phyloP scores from a whole-genome alignment of 1,140 invertebrate species.

The Medauroidea extradentata region DNA sequence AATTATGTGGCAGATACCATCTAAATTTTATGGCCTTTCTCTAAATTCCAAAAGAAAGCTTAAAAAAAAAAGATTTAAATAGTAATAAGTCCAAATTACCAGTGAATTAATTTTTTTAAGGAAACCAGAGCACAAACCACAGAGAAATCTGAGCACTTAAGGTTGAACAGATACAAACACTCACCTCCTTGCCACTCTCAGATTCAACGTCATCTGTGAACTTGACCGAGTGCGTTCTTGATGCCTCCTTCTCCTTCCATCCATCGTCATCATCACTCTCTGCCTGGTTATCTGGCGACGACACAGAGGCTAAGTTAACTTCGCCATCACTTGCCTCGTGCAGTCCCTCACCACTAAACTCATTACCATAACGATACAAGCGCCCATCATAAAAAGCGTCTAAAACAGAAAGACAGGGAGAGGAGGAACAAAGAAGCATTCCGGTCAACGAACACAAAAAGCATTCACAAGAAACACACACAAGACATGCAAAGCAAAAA shows the following conservation, averaged over 20 bases:
- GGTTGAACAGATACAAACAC: too few relatives aligned
- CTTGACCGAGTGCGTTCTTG: slow-evolving; percentile 80
- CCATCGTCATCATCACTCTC: slow-evolving; percentile 55
- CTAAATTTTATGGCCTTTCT: too few relatives aligned
- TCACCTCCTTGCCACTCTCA: slow-evolving; percentile 70
- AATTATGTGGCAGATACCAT: too few relatives aligned
- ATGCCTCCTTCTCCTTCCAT: slow-evolving; percentile 74
- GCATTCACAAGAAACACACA: not conserved
- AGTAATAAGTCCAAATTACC: too few relatives aligned
- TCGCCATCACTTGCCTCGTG: slow-evolving; percentile 17
- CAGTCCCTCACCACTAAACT: slow-evolving; percentile 25
- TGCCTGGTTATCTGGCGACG: slow-evolving; percentile 15
- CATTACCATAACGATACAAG: slow-evolving; percentile 42
- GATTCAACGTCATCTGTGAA: slow-evolving; percentile 71
- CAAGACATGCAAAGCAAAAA: slow-evolving; percentile 9
- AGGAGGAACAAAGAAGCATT: slow-evolving; percentile 14
- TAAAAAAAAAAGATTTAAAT: too few relatives aligned
- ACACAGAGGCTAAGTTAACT: slow-evolving; percentile 28
- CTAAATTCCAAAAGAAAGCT: too few relatives aligned
- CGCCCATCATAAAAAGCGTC: slow-evolving; percentile 38
- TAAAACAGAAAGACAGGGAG: slow-evolving; percentile 21
- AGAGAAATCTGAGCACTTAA: too few relatives aligned
- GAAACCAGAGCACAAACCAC: too few relatives aligned
- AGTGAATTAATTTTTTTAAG: too few relatives aligned
- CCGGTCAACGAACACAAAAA: slow-evolving; percentile 11